Evolutionary conservation across 2,888 invertebrate genomes (phyloP), one percentile per base, ranked within the genome.

Genomic region (Baccha elongata): DNA sequence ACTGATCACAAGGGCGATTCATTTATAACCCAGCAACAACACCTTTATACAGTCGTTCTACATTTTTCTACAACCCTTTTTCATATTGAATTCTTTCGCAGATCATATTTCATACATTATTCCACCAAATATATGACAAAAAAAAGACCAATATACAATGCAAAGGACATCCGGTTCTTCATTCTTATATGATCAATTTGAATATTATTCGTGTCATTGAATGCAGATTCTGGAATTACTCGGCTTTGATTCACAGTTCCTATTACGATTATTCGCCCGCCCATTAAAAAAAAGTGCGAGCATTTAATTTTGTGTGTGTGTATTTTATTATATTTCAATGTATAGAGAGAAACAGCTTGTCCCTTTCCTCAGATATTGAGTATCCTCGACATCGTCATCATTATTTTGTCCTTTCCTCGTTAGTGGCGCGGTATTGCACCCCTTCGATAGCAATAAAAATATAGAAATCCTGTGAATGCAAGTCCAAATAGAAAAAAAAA

Each of bases 181-280:
- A 13, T 86, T 42, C 15, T 40, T 58, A 81, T 85, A 81, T 85
- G 84, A 86, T 86, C 85, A 86, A 86, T 86, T 85, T 85, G 79
- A 86, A 86, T 86, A 86, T 85, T 86, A 85, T 86, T 86, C 86
- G 85, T 86, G 85, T 86, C 86, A 86, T 85, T 86, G 86, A 86
- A 86, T 86, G 85, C 85, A 85, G 85, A 85, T 85, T 84, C 85
- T 65, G 84, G 80, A 74, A 86, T 86, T 86, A 86, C 84, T 79
- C 64, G 26, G 68, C 67, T 80, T 75, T 68, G 75, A 72, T 80
- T 80, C 85, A n/a, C n/a, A 84, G 72, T 86, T 84, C 79, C 85
- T 85, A 84, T 69, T 84, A 76, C 80, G 76, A 84, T 85, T 85
- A 79, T 83, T 85, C 76, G 71, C 52, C 72, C 78, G 83, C 83